Evolutionary conservation across 2,113 vertebrate species (phyloP), one percentile per base, ranked within the genome.

Genomic region (Clarias batrachus): DNA sequence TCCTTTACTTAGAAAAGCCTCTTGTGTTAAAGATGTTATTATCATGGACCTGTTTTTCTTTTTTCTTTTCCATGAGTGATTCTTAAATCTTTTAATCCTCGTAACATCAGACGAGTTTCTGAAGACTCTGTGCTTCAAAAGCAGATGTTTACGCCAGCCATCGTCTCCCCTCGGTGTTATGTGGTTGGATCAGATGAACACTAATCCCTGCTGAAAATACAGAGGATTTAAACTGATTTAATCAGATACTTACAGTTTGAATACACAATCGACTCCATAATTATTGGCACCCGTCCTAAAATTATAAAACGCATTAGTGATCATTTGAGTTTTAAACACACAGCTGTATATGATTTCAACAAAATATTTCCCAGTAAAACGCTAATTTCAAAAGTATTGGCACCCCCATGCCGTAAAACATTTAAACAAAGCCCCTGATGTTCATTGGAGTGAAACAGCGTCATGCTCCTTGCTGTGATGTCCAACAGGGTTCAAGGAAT

Each of bases 81-180:
- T 76, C 73, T n/a, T 52, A 76, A 76, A 76, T 76, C 73, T 52
- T 76, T 76, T 76, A 76, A 76, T 76, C 41, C 41, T 52, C 73
- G 11, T n/a, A 54, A 76, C 73, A 76, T 76, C 73, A 76, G 73
- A 52, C 73, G 12, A 21, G 12, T 76, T 76, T 76, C 73, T 76
- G 73, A 76, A 54, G 73, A 54, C n/a, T n/a, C 41, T 76, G 41
- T 11, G 14, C 73, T 76, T 76, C 73, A 76, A 25, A 74, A 48
- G 71, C 71, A 52, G 41, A 52, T 6, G 71, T 74, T 74, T 52
- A 74, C 37, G 3, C 3, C 37, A 23, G 37, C 8, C 37, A 21
- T 48, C 4, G 19, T 74, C 71, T 52, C 2, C 71, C 48, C 12
- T 71, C 17, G 17, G 33, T 21, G 70, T 71, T 23, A 37, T 71